Evolutionary conservation across 2,113 vertebrate species (phyloP).

Genomic region (Herpetotheres cachinnans): DNA sequence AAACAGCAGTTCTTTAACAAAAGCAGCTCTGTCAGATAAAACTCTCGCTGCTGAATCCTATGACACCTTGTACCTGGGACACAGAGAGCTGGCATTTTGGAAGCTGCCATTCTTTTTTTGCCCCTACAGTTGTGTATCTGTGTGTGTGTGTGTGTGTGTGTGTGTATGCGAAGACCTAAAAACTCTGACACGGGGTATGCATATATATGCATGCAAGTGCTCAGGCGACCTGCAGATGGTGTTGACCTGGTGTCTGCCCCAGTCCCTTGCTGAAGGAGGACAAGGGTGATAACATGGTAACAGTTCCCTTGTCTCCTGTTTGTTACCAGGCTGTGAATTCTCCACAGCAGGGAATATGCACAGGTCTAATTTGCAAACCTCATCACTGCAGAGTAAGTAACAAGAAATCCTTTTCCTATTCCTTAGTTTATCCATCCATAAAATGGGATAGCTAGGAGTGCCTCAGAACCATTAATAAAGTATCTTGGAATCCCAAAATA

Average conservation of each 20-base stretch:
- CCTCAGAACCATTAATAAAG: not conserved
- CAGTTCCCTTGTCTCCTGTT: not conserved
- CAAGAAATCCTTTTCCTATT: not conserved
- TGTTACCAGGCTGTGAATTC: not conserved
- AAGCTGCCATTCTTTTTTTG: not conserved
- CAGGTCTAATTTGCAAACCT: not conserved
- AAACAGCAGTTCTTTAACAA: not conserved
- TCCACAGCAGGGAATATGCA: not conserved
- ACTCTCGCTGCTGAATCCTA: not conserved
- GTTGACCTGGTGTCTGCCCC: not conserved
- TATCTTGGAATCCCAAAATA: not conserved
- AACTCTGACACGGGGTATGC: not conserved
- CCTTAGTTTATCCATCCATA: not conserved
- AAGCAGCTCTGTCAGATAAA: not conserved
- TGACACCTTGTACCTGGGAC: not conserved
- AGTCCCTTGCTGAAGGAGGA: not conserved
- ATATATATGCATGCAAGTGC: not conserved
- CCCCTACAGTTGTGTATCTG: rapidly evolving
- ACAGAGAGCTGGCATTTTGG: not conserved
- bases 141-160: not conserved
- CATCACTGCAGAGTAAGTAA: not conserved
- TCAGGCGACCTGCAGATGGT: not conserved
- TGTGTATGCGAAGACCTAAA: not conserved
- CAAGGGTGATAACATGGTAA: not conserved
- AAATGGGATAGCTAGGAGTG: not conserved